These are phyloP conservation scores for Phoenicopterus ruber DNA, from an alignment of 2,113 vertebrate species.

Conservation along the genomic window DNA sequence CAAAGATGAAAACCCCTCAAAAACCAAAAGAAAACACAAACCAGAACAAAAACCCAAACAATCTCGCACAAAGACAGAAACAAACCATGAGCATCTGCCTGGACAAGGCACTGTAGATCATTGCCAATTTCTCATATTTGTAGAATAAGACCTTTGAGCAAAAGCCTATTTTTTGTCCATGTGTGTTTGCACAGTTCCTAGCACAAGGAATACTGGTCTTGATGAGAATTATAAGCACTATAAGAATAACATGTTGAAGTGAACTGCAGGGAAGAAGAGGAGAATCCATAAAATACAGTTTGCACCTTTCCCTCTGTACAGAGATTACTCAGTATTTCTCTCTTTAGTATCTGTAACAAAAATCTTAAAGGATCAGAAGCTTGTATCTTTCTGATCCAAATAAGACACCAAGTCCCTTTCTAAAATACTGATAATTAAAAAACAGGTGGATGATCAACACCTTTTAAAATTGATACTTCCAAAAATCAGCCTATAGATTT, in stretches of 20 bases:
- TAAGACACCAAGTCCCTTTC: background rate
- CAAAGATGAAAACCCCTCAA: fast-evolving
- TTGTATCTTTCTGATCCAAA: background rate
- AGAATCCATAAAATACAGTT: background rate
- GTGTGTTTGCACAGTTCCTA: background rate
- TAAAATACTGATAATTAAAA: background rate
- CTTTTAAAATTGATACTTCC: background rate
- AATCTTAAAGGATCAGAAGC: background rate
- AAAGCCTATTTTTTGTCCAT: background rate
- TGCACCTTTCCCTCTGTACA: background rate
- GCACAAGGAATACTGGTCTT: background rate
- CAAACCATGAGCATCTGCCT: background rate
- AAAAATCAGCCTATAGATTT: background rate
- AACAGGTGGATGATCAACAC: background rate
- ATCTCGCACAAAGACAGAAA: background rate
- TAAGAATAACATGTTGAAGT: background rate
- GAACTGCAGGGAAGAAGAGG: background rate
- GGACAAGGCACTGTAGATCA: background rate
- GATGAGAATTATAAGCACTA: background rate
- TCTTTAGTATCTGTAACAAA: background rate
- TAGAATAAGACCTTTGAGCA: background rate
- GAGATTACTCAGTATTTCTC: background rate
- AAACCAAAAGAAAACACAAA: background rate
- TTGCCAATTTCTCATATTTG: background rate
- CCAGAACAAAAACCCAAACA: background rate